A percentile compares a stretch with the other conserved stretches of the same genome.
Conservation (phyloP, 2,797 vertebrate genomes). For the Rachycentron canadum region DNA sequence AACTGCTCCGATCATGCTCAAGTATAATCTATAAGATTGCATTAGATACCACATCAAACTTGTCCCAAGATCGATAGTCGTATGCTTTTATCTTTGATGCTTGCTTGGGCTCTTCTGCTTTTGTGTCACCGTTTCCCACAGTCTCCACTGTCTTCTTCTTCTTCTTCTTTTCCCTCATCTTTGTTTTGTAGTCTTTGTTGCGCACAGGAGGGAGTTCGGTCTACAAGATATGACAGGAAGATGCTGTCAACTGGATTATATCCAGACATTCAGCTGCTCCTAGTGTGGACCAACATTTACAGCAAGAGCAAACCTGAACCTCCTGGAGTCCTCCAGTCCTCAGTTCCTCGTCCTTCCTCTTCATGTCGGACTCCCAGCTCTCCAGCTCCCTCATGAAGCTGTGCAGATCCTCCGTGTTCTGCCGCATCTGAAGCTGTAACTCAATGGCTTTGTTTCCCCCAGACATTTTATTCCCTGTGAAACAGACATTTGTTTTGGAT, state of each 20-base stretch:
- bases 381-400: slow-evolving; percentile 94
- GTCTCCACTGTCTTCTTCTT: slow-evolving; percentile 82
- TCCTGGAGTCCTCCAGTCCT: slow-evolving; percentile 75
- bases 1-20: not conserved
- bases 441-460: slow-evolving; percentile 90
- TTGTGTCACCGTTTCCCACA: slow-evolving; percentile 79
- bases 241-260: not conserved
- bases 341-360: slow-evolving; percentile 91
- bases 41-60: slow-evolving; percentile 93
- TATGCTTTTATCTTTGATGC: slow-evolving; percentile 88
- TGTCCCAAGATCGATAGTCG: slow-evolving; percentile 95
- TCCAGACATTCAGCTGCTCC: not conserved
- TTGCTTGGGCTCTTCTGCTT: slow-evolving; percentile 81
- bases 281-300: not conserved
- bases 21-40: not conserved
- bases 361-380: slow-evolving; percentile 94
- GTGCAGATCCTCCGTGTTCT: slow-evolving; percentile 95
- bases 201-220: slow-evolving; percentile 92
- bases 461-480: slow-evolving; percentile 83
- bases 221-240: slow-evolving; percentile 53
- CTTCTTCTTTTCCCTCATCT: slow-evolving; percentile 77
- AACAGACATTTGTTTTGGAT: slow-evolving; percentile 51
- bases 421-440: slow-evolving; percentile 93
- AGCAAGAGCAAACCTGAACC: slow-evolving; percentile 56
- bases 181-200: slow-evolving; percentile 92